Percentiles rank a stretch among this genome's conserved stretches.
These are phyloP conservation scores for Aphidius colemani DNA, from an alignment of 2,888 invertebrate genomes.

Conservation along the genomic window DNA sequence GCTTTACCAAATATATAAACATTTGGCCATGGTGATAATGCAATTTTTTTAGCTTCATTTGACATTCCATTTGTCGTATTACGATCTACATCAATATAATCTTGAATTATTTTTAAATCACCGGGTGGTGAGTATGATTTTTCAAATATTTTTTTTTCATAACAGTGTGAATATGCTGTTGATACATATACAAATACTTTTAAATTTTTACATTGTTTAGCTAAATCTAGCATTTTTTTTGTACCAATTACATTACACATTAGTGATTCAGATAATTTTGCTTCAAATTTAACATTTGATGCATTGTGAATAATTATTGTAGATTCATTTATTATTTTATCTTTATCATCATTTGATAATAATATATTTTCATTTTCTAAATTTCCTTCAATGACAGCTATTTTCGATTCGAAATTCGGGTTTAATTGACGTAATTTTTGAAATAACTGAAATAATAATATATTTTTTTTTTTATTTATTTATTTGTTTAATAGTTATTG, in stretches of 20 bases:
- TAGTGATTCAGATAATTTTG: slow-evolving; percentile 32
- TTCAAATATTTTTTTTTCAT: slow-evolving; percentile 40
- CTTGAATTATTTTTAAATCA: slow-evolving; percentile 40
- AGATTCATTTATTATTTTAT: slow-evolving; percentile 34
- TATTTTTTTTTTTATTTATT: background rate
- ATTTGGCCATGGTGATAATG: slow-evolving; percentile 42
- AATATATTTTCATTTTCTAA: slow-evolving; percentile 36
- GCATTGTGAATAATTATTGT: slow-evolving; percentile 46
- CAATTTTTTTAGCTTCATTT: slow-evolving; percentile 29
- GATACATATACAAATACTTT: slow-evolving; percentile 43
- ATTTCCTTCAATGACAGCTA: slow-evolving; percentile 40
- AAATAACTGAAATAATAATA: slow-evolving; percentile 40
- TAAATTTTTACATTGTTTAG: slow-evolving; percentile 39
- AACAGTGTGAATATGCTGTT: slow-evolving; percentile 43
- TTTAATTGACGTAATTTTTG: slow-evolving; percentile 32
- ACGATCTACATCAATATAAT: slow-evolving; percentile 41
- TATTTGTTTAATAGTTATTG: background rate
- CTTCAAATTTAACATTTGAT: slow-evolving; percentile 35
- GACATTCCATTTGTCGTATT: slow-evolving; percentile 36
- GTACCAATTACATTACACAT: slow-evolving; percentile 44
- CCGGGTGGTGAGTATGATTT: slow-evolving; percentile 43
- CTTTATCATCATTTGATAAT: slow-evolving; percentile 35
- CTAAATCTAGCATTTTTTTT: slow-evolving; percentile 42
- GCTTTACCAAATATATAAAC: slow-evolving; percentile 44
- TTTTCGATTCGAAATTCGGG: slow-evolving; percentile 37